Base-by-base conservation (phyloP, 2,797 vertebrate genomes). In the Cygnus olor region DNA sequence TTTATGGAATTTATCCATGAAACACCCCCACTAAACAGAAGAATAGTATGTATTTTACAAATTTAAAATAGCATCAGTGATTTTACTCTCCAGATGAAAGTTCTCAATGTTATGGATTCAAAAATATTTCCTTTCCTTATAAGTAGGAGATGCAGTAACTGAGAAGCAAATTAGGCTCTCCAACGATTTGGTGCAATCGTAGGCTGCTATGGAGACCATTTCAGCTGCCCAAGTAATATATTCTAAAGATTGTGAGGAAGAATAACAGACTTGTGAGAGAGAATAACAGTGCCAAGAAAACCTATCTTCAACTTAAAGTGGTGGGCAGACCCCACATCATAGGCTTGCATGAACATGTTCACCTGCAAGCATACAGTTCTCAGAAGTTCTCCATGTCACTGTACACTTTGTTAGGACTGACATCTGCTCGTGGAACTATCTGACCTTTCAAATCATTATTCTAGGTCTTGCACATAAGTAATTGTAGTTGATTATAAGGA, bases 181-280 rank as follows among this genome's bases (percentile, higher is more conserved):
- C 63, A 28, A 16, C 19, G 85, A 78, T 32, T 42, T 38, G 74
- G 49, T 49, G 71, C 64, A 72, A 30, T 18, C 13, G 25, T 40
- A 44, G 51, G 73, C 77, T 95, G 73, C 83, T 63, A 30, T 61
- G 42, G 73, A 87, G 40, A 87, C 57, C 42, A 73, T 78, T 93
- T 85, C 76, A 72, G 24, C 56, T 70, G n/a, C 71, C 78, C 60
- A 58, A 64, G 30, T 47, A 70, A 90, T n/a, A 25, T 14, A 6
- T 51, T 79, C 64, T 66, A 45, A 84, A 63, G 10, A 30, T 1
- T 54, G 32, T 34, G 10, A 68, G 27, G 22, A 16, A 83, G n/a
- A 85, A 44, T 18, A 63, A 57, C 25, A 73, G 18, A 49, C 22
- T 25, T 38, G 38, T 38, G 38, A 38, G 38, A 38, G 27, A 83